Base-by-base conservation (phyloP, 2,113 vertebrate species). In the Spilogale gracilis region DNA sequence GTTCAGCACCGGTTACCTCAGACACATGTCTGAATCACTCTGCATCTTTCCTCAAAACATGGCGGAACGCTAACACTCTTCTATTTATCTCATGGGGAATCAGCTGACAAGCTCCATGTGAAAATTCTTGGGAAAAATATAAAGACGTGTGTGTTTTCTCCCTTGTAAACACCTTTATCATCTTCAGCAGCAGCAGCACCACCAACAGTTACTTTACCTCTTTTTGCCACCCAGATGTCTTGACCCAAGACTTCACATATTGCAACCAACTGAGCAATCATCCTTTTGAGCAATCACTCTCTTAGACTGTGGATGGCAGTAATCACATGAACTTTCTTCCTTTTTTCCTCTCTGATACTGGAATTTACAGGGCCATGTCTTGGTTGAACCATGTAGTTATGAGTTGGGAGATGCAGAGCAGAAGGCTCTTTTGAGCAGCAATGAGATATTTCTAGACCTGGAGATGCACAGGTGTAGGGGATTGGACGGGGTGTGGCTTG, bases 41-140 rank as follows among this genome's bases (percentile, higher is more conserved):
- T 45, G 30, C 93, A 54, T 32, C 63, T 93, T 23, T 93, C 89
- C 95, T 94, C 69, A 86, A 97, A 97, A 91, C 80, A 83, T 74
- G 48, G 63, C 81, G 74, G 45, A 85, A 67, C 6, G 82, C 48
- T 56, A 83, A 30, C 79, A 56, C 30, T 92, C n/a, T 76, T 86
- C 65, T 83, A 52, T 2, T 12, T 87, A 56, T 13, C 30, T 79
- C n/a, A 54, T 90, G 76, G 32, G 25, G 43, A 95, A 63, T 92
- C 50, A 88, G 69, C 6, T 93, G 65, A 65, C 13, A 92, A 50
- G 79, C 73, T 56, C 1, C 21, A 91, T 69, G 73, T 88, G 61
- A 69, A 89, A 97, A 93, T 9, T 89, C 21, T 89, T 58, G 20
- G 60, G 85, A 61, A 89, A 80, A 63, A 78, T 71, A 48, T 43